Base-by-base conservation (phyloP, 2,888 invertebrate genomes). In the Ferrisia virgata region DNA sequence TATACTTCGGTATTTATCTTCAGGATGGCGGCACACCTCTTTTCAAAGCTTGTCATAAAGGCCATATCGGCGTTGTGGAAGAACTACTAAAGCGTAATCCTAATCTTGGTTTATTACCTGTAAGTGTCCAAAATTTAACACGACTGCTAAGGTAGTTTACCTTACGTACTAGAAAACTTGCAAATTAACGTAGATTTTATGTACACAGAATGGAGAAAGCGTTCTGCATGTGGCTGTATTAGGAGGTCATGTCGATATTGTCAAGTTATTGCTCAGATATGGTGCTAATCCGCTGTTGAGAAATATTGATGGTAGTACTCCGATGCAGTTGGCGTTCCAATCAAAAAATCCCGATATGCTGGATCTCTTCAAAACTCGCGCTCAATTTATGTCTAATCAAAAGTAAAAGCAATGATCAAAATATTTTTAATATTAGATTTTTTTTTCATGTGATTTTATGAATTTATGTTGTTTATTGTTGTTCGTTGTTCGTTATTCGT, bases 1-100 rank as follows among this genome's bases (percentile, higher is more conserved):
- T 53, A 83, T n/a, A 53, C 8, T n/a, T n/a, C 22, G 8, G 9
- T 58, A 53, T 86, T 85, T 86, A 85, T 86, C 86, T 86, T 58
- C 89, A 96, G 95, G 96, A 97, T 90, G 97, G 97, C 69, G 97
- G 97, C 47, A 97, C 97, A 0, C 95, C 97, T 1, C 90, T 98
- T 85, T 97, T 97, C 89, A 98, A 98, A 89, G 97, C 97, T 43
- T 93, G 96, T 43, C 97, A 98, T 89, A 98, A 98, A 90, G 97
- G 97, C 0, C 96, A 96, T 89, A 91, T 93, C 2, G 94, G 94
- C 11, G 97, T 97, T 2, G 94, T 96, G 0, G 92, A 92, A 0
- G 95, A 96, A 88, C 90, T 97, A 86, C 91, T 98, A 85, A 94
- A 93, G 87, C 93, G 93, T 88, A 93, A 93, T 84, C 96, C 97